Evolutionary conservation across 2,113 vertebrate genomes (phyloP), one percentile per base, ranked within the genome.

Genomic region (Oplegnathus fasciatus): DNA sequence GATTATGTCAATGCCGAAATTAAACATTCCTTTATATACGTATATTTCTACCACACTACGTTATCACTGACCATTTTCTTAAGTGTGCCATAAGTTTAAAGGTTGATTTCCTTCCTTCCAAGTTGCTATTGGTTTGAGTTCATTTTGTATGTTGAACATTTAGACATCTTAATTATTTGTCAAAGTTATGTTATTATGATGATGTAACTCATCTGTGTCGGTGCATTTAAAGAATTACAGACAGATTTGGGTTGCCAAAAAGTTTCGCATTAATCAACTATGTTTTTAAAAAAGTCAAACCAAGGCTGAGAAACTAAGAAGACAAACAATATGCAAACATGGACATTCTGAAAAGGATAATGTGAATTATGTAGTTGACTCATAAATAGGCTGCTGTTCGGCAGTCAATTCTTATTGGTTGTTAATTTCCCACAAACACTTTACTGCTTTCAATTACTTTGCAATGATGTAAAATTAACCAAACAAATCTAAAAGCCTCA

Each of bases 201-300:
- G 1, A 28, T 42, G 48, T 6, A 20, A 20, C 40, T 52, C 46
- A 11, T 20, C 32, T 67, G 14, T 20, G 20, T 50, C 46, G 15
- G n/a, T 64, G 10, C 34, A 65, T 80, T 72, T 72, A 42, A 18
- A 22, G 28, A 78, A 60, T 46, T 66, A 42, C 32, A 50, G 52
- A 50, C 26, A 40, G 17, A 30, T 55, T 40, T 73, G 10, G 28
- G 3, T 40, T 71, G 18, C 18, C 26, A 18, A 10, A 22, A 65
- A 26, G 9, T 10, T 6, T 8, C 15, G 9, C 46, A 52, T 11
- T 28, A 22, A 48, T 37, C 5, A 46, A 48, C 54, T 18, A 14
- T 14, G 44, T 46, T 46, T 50, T 54, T 20, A 8, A 13, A 37
- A n/a, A n/a, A n/a, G n/a, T 78, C 37, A 74, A 75, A 32, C 6